Evolutionary conservation across 2,888 invertebrate species (phyloP).

Genomic region (Hirtodrosophila histrioides): DNA sequence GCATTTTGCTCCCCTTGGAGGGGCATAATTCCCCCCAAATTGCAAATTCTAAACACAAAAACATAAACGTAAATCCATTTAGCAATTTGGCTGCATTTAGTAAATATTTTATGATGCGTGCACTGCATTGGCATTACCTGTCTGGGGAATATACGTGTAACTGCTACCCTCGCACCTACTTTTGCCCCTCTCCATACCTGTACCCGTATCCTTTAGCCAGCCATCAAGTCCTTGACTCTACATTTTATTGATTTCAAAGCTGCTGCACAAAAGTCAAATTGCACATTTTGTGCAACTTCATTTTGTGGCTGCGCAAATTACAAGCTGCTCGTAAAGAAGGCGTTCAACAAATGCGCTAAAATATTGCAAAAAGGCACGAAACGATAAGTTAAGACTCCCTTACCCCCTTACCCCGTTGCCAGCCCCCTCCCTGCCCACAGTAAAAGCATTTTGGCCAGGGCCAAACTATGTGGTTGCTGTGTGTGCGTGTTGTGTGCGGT

Average conservation of each 20-base stretch:
- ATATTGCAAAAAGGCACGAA: constrained; percentile 52
- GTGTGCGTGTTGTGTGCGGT: constrained; percentile 38
- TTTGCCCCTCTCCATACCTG: not conserved
- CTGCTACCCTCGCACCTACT: not conserved
- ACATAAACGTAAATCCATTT: constrained; percentile 60
- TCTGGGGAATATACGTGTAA: constrained; percentile 15
- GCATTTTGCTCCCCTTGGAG: not conserved
- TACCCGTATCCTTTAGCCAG: not conserved
- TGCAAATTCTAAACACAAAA: constrained; percentile 35
- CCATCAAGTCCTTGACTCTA: constrained; percentile 7
- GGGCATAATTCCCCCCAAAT: not conserved
- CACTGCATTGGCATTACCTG: constrained; percentile 43
- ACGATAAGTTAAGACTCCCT: constrained; percentile 6
- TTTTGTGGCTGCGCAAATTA: constrained; percentile 61
- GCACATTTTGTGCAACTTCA: constrained; percentile 62
- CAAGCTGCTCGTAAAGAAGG: constrained; percentile 59
- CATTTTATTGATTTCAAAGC: constrained; percentile 42
- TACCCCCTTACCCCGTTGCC: not conserved
- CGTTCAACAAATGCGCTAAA: constrained; percentile 44
- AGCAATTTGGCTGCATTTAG: constrained; percentile 49
- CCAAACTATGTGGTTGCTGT: constrained; percentile 17
- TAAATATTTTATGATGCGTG: constrained; percentile 68
- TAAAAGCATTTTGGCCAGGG: not conserved
- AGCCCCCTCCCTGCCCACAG: no score
- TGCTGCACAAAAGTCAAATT: constrained; percentile 59